Base-by-base conservation (phyloP, 2,113 vertebrate species). In the Lucifuga dentata region DNA sequence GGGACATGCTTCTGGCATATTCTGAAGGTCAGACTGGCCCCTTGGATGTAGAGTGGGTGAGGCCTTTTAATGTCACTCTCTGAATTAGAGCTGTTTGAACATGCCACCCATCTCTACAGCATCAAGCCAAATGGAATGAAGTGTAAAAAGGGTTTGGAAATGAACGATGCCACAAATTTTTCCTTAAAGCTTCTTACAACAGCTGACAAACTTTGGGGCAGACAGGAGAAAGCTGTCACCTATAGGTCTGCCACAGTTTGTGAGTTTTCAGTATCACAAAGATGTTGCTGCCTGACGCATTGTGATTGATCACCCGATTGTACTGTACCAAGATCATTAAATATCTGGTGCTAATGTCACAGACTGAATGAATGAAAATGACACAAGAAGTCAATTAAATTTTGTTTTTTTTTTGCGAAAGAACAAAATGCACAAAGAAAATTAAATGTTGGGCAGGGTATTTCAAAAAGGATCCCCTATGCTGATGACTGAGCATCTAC, bases 51-150 rank as follows among this genome's bases (percentile, higher is more conserved):
- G 78, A 60, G 75, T 68, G 55, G 50, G 70, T 35, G 43, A 76
- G 64, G 48, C 74, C 51, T 79, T 84, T 78, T 29, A 29, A 81
- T 86, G 81, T 88, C 81, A 70, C 72, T 81, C 59, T 77, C 46
- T 88, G 80, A 83, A 81, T 88, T 82, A 83, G 72, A 81, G 76
- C 69, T 62, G 73, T 72, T 81, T 80, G 76, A 87, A 83, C 81
- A 74, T 85, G 58, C 75, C 80, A 73, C 73, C 80, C 76, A 78
- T 71, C 71, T 83, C 19, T 9, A 50, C 73, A 68, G 84, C 55
- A 38, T 63, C 40, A 63, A 73, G 77, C 76, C 65, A 80, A 75
- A 79, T 71, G 56, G 75, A 79, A 77, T 76, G 70, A 80, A 68
- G 62, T 80, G 63, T 43, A 73, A 68, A 71, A 66, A n/a, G 48